Evolutionary conservation across 2,797 vertebrate species (phyloP).

Genomic region (Anguilla obscura): DNA sequence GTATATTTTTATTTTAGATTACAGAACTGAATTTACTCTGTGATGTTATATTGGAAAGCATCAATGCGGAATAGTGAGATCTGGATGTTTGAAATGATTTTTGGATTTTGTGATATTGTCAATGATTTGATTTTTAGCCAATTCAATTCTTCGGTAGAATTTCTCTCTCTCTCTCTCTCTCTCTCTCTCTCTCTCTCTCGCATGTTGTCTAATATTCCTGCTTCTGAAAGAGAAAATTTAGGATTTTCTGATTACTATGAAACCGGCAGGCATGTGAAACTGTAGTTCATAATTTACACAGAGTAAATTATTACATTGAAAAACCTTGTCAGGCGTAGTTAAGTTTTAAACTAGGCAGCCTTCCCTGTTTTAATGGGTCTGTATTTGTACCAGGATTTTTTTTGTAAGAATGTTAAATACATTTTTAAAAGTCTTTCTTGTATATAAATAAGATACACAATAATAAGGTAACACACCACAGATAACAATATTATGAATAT

Average conservation of each 20-base stretch:
- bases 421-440: neutral
- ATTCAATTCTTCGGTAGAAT: neutral
- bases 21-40: neutral
- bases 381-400: neutral
- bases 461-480: neutral
- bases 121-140: neutral
- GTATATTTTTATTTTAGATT: neutral
- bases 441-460: neutral
- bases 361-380: no score
- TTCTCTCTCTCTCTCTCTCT: neutral
- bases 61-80: neutral
- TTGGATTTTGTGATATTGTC: neutral
- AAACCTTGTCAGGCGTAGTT: no score
- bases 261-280: neutral
- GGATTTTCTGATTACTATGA: constrained; percentile 18
- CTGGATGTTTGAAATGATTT: neutral
- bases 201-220: constrained; percentile 12
- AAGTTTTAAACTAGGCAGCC: no score
- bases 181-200: neutral
- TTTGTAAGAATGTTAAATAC: neutral
- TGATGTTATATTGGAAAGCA: neutral
- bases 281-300: neutral
- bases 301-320: no score
- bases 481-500: neutral
- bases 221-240: constrained; percentile 28